phyloP scores from a whole-genome alignment of 23 tunicate species.

The Styela clava region DNA sequence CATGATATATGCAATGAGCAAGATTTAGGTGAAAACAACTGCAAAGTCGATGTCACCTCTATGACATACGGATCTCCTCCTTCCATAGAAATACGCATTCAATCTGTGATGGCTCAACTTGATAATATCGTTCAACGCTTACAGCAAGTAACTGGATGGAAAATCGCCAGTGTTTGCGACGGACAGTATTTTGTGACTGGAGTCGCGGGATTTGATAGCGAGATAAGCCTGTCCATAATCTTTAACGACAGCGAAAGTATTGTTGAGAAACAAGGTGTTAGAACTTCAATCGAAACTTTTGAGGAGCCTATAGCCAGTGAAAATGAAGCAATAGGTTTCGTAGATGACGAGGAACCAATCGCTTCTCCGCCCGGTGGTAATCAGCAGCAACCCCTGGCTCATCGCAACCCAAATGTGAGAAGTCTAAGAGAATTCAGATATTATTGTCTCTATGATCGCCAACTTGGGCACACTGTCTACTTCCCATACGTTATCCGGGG shows the following conservation, averaged over 20 bases:
- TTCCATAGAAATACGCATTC: neutral
- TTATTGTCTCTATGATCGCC: neutral
- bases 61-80: neutral
- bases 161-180: neutral
- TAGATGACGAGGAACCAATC: too few species aligned
- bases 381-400: neutral
- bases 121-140: neutral
- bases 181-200: conserved; percentile 2
- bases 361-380: neutral
- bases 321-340: too few species aligned
- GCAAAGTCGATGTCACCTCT: neutral
- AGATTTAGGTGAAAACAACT: neutral
- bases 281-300: too few species aligned
- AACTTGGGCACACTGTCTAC: neutral
- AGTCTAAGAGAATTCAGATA: neutral
- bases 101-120: neutral
- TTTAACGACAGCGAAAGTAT: neutral
- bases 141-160: neutral
- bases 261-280: neutral
- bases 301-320: neutral
- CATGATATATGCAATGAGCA: neutral
- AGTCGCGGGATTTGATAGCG: neutral
- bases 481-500: neutral
- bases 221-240: neutral
- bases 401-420: neutral